Base-by-base conservation (phyloP, 1,140 invertebrate genomes). In the Palaemon carinicauda region DNA sequence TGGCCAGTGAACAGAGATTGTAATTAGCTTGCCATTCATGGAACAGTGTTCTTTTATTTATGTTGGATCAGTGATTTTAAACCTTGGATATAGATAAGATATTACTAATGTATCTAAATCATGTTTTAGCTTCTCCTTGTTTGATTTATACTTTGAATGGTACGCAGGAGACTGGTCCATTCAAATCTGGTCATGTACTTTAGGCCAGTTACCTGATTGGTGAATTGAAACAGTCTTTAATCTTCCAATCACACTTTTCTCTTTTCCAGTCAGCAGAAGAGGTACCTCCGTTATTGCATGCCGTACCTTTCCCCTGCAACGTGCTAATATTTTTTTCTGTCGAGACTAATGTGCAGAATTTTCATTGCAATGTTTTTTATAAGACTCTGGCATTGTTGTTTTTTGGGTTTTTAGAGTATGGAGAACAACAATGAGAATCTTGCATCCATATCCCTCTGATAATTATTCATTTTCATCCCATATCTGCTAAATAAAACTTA, bases 181-280 rank as follows among this genome's bases (percentile, higher is more conserved):
- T 41, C 41, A 41, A 41, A 41, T 41, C 41, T 41, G 41, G 41
- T 41, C 41, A 41, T 41, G 41, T 41, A 41, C 84, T 79, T n/a
- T 86, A 31, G 53, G 71, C 80, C 56, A 74, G 84, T 86, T 86
- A 71, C 41, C 78, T 73, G 84, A 83, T 65, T 56, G 77, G 60
- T 86, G 69, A 60, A 73, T 77, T 69, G 52, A 54, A 54, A 75
- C 65, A 51, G 56, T 24, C 73, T 69, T 80, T 86, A 86, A 86
- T 86, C 84, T 86, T 71, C 84, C 84, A 86, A 86, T 86, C 78
- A 86, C 78, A 86, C 84, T 86, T 86, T 83, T 86, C 84, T 86
- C 84, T 86, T 86, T 86, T 86, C 84, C 84, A 86, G 84, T 86
- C 84, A 69, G 84, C 84, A 86, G 84, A 86, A 86, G 84, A 86